Percentiles rank a stretch among this genome's conserved stretches.
These are phyloP conservation scores for Molorchus minor DNA, from an alignment of 2,888 invertebrate genomes.

Conservation along the genomic window DNA sequence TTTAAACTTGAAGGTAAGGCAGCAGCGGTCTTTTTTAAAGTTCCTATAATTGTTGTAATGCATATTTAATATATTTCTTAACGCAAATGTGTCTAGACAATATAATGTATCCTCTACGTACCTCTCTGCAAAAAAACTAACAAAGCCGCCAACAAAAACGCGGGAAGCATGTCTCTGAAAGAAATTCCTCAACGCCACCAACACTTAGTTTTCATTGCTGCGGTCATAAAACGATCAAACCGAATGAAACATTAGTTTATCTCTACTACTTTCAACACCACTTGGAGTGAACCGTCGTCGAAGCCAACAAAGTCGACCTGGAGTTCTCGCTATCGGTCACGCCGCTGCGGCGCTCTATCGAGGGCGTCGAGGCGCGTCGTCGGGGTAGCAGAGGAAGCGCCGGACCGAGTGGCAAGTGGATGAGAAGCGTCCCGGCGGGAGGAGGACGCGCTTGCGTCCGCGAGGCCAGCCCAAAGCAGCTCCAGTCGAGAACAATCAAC, in stretches of 20 bases:
- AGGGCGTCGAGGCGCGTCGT: conserved; percentile 45
- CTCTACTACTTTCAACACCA: neutral
- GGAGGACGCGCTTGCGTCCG: conserved; percentile 17
- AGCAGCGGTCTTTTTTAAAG: no score
- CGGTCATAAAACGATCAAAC: neutral
- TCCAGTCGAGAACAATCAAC: neutral
- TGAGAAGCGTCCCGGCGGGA: conserved; percentile 24
- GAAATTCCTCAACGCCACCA: conserved; percentile 20
- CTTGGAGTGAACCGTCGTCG: conserved; percentile 11
- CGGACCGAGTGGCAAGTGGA: conserved; percentile 49
- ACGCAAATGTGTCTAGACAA: no score
- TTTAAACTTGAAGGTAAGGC: no score
- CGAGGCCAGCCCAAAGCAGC: neutral
- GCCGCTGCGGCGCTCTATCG: conserved; percentile 37
- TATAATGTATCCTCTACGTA: no score
- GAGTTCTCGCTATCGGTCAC: conserved; percentile 27
- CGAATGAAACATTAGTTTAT: neutral
- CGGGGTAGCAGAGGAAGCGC: conserved; percentile 43
- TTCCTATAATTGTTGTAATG: no score
- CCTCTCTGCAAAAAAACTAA: conserved; percentile 32
- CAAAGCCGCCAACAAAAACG: conserved; percentile 31
- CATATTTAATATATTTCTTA: no score
- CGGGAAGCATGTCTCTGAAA: conserved; percentile 30
- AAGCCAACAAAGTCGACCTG: conserved; percentile 16
- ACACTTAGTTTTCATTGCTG: conserved; percentile 22